Percentiles rank a stretch among this genome's conserved stretches.
Evolutionary conservation across 2,888 invertebrate genomes (phyloP).

Genomic region (Clusia tigrina): DNA sequence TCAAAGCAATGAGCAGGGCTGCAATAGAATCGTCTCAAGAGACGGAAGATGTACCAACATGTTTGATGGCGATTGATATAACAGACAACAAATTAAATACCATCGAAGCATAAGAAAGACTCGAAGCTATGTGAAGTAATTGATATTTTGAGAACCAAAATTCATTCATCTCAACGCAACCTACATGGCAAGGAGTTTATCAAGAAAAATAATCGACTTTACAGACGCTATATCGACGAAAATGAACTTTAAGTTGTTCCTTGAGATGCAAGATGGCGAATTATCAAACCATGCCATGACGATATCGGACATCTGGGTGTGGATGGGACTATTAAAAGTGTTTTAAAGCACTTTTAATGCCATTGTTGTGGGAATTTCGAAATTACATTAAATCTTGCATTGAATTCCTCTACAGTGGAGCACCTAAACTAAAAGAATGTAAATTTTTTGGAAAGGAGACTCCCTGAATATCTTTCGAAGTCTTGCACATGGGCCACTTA

Average conservation of each 20-base stretch:
- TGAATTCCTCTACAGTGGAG: slow-evolving; percentile 30
- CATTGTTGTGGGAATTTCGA: slow-evolving; percentile 27
- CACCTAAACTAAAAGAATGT: slow-evolving; percentile 25
- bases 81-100: too few species aligned
- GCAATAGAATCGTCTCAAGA: too few species aligned
- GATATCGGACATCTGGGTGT: slow-evolving; percentile 35
- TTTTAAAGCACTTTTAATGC: slow-evolving; percentile 36
- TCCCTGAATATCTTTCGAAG: neutral
- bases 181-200: neutral
- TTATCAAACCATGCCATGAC: slow-evolving; percentile 34
- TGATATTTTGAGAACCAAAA: too few species aligned
- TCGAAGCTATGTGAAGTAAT: too few species aligned
- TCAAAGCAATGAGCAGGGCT: too few species aligned
- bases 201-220: neutral
- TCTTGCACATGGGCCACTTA: too few species aligned
- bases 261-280: neutral
- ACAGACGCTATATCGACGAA: neutral
- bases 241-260: neutral
- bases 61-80: too few species aligned
- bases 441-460: slow-evolving; percentile 20
- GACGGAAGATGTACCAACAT: too few species aligned
- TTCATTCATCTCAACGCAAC: neutral
- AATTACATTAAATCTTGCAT: slow-evolving; percentile 34
- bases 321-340: slow-evolving; percentile 33
- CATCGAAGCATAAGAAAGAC: too few species aligned